Evolutionary conservation across 2,797 vertebrate genomes (phyloP), one percentile per base, ranked within the genome.

Genomic region (Salmo trutta): DNA sequence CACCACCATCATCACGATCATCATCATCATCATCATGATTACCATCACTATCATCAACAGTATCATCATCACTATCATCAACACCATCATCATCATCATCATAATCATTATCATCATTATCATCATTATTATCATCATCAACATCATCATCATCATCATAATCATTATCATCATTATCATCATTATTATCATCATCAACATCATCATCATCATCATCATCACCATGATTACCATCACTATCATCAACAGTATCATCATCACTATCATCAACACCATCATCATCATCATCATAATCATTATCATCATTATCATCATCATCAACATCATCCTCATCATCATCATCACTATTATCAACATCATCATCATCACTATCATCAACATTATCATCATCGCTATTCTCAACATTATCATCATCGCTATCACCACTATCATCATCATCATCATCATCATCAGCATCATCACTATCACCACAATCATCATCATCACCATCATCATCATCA

Each of bases 81-180:
- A 2, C 19, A 59, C 0, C 21, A 62, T 10, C n/a, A 59, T 3
- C 8, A 8, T 2, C 0, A 62, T 10, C 0, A 62, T 0, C 2
- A 24, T 0, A 0, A 62, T 3, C n/a, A 62, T 0, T 0, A 7
- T 1, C 8, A 24, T 3, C 59, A 62, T 1, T 5, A 16, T 17
- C 56, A 59, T 2, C 6, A 21, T 0, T 5, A 8, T 0, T 2
- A 21, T 7, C 6, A 59, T 2, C n/a, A 21, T 0, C 2, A 62
- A 0, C 19, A 19, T 2, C 4, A 56, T 1, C 14, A 56, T 5
- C 17, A 7, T 5, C 14, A 59, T n/a, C 19, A 59, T n/a, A 5
- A 56, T 12, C 4, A 5, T 1, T 12, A 56, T 1, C 54, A 21
- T 7, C 54, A 59, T 6, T 59, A 59, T 21, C 19, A 59, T n/a